Evolutionary conservation across 2,797 vertebrate species (phyloP), one percentile per base, ranked within the genome.

Genomic region (Gallinago solitaria): DNA sequence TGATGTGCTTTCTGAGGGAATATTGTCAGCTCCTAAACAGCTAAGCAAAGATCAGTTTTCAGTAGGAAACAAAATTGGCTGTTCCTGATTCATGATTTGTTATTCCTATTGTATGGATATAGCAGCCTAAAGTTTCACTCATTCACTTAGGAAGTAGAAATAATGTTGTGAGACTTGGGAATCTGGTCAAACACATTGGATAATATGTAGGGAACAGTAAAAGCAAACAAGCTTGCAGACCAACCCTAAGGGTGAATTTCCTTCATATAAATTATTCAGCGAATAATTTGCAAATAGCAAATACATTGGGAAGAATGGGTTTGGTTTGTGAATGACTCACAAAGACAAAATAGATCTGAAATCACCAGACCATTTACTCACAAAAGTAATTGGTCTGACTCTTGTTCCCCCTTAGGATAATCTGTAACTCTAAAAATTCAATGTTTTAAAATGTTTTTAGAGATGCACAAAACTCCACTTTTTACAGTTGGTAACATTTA

Each of bases 191-290:
- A 65, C 56, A 71, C 37, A 25, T 13, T 85, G 82, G 76, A 39
- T 89, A 85, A 79, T 71, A 87, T 75, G 60, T 74, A 53, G 57
- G 75, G 75, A 96, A 47, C 23, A 77, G 45, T 43, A 76, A 89
- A 94, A 91, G 64, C 37, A 73, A 91, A 89, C 56, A 87, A 74
- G 75, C 71, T 85, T 7, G 6, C 63, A 68, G 89, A 37, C 32
- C 96, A 90, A 61, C 37, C 79, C 33, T 83, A 71, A 81, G 76
- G 53, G 65, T 91, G 61, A 83, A 68, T 83, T 93, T 91, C 19
- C 48, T 89, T 87, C 21, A 9, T 57, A 78, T 95, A 87, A 93
- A 95, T 96, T 93, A 77, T 93, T 94, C 67, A 67, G 51, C 47
- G 60, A 92, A 41, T 79, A 87, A 93, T 70, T 96, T 94, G 61